phyloP scores from a whole-genome alignment of 2,113 vertebrate species.

The Osmerus eperlanus region DNA sequence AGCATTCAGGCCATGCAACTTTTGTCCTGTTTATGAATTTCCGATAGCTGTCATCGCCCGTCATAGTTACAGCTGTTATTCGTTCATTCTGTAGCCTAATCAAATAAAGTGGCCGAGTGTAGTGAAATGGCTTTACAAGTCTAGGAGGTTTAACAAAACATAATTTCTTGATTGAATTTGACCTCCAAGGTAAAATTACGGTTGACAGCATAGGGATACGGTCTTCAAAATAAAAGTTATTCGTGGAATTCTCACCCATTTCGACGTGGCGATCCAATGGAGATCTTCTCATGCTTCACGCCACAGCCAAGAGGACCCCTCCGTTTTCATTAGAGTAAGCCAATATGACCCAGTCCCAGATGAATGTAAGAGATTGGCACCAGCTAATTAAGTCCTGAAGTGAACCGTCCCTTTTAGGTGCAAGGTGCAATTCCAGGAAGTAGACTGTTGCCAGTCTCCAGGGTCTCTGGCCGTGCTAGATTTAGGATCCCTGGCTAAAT shows the following conservation, averaged over 20 bases:
- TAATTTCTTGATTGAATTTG: slow-evolving; percentile 37
- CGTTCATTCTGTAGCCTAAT: slow-evolving; percentile 24
- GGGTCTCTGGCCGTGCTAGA: slow-evolving; percentile 41
- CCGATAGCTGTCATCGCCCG: slow-evolving; percentile 4
- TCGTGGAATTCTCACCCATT: not conserved
- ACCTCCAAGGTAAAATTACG: slow-evolving; percentile 1
- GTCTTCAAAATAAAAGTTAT: slow-evolving; percentile 2
- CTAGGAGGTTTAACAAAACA: slow-evolving; percentile 40
- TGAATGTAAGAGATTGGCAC: slow-evolving; percentile 56
- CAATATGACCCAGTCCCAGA: slow-evolving; percentile 31
- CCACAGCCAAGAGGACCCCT: not conserved
- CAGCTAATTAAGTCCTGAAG: slow-evolving; percentile 56
- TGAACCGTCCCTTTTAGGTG: slow-evolving; percentile 52
- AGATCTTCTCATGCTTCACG: not conserved
- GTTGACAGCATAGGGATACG: slow-evolving; percentile 6
- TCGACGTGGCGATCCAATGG: not conserved
- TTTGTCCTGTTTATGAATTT: not conserved
- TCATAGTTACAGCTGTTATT: not conserved
- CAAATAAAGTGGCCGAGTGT: slow-evolving; percentile 25
- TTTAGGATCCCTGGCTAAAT: slow-evolving; percentile 61
- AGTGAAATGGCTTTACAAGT: slow-evolving; percentile 41
- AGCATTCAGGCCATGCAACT: no score
- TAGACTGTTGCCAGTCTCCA: slow-evolving; percentile 39
- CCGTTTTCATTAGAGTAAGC: not conserved
- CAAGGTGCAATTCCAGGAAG: slow-evolving; percentile 43